Percentiles rank a stretch among this genome's conserved stretches.
phyloP scores from a whole-genome alignment of 2,888 invertebrate species.

The Pyrgus malvae region DNA sequence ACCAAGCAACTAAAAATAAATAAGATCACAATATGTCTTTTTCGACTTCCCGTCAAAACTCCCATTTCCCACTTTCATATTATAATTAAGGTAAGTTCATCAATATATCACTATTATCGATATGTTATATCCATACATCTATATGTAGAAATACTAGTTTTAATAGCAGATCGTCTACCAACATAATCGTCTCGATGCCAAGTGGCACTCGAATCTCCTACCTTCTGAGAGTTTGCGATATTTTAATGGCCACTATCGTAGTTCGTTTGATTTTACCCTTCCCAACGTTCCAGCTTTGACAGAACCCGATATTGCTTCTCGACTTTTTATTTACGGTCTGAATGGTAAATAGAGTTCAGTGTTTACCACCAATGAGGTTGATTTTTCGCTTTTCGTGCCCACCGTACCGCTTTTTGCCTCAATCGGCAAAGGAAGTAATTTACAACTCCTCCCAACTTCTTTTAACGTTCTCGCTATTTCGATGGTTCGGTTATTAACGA shows the following conservation, averaged over 20 bases:
- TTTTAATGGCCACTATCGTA: slow-evolving; percentile 78
- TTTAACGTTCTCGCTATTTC: background rate
- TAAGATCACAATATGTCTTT: too few species aligned
- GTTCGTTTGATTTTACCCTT: slow-evolving; percentile 59
- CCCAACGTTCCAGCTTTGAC: slow-evolving; percentile 45
- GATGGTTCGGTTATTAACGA: slow-evolving; percentile 7
- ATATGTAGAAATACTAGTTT: too few species aligned
- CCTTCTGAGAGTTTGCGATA: slow-evolving; percentile 73
- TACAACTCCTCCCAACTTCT: slow-evolving; percentile 12
- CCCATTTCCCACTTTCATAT: too few species aligned
- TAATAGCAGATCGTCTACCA: too few species aligned
- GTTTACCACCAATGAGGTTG: slow-evolving; percentile 42
- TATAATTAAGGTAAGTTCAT: too few species aligned
- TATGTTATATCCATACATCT: too few species aligned
- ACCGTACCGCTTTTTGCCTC: slow-evolving; percentile 6
- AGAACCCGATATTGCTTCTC: slow-evolving; percentile 63
- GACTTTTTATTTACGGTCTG: slow-evolving; percentile 63
- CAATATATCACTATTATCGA: too few species aligned
- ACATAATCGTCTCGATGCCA: background rate
- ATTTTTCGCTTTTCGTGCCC: slow-evolving; percentile 36
- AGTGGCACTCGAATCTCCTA: background rate
- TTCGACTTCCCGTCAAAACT: too few species aligned
- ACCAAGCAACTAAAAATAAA: too few species aligned
- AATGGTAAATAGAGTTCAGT: slow-evolving; percentile 44
- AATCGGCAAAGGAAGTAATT: slow-evolving; percentile 23